A percentile compares a stretch with the other conserved stretches of the same genome.
These are phyloP conservation scores for Tursiops truncatus DNA, from an alignment of 2,113 vertebrate genomes.

Conservation along the genomic window DNA sequence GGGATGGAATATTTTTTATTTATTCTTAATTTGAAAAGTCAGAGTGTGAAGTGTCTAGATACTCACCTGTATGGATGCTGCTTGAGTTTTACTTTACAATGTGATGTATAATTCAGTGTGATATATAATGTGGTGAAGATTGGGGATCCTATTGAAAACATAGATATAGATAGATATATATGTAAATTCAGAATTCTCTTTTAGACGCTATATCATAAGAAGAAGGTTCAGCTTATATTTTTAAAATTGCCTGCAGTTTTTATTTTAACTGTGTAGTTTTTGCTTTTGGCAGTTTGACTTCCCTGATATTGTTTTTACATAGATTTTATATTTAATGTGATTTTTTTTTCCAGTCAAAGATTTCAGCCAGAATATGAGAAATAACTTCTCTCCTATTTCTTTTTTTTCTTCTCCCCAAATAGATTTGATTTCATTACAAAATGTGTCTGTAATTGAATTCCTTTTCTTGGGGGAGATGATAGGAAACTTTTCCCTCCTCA, in stretches of 20 bases:
- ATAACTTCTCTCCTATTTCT: neutral
- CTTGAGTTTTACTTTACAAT: neutral
- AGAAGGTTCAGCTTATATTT: conserved; percentile 22
- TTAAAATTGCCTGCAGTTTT: neutral
- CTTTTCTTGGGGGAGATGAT: neutral
- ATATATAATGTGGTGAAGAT: neutral
- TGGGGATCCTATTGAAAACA: neutral
- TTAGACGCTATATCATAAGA: neutral
- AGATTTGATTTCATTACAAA: conserved; percentile 44
- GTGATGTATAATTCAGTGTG: neutral
- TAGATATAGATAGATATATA: neutral
- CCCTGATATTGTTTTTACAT: conserved; percentile 25
- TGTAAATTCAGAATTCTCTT: neutral
- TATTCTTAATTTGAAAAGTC: neutral
- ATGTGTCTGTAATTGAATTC: conserved; percentile 12
- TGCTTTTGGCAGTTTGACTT: conserved; percentile 36
- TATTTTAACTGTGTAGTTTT: conserved; percentile 40
- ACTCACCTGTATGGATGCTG: neutral
- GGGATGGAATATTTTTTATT: neutral
- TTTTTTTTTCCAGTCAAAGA: neutral
- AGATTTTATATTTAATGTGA: conserved; percentile 39
- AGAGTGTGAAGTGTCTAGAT: neutral
- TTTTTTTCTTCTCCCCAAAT: conserved; percentile 22
- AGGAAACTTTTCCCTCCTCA: neutral
- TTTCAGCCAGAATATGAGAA: conserved; percentile 36